phyloP scores from a whole-genome alignment of 2,113 vertebrate genomes.

The Antechinus stuartii region DNA sequence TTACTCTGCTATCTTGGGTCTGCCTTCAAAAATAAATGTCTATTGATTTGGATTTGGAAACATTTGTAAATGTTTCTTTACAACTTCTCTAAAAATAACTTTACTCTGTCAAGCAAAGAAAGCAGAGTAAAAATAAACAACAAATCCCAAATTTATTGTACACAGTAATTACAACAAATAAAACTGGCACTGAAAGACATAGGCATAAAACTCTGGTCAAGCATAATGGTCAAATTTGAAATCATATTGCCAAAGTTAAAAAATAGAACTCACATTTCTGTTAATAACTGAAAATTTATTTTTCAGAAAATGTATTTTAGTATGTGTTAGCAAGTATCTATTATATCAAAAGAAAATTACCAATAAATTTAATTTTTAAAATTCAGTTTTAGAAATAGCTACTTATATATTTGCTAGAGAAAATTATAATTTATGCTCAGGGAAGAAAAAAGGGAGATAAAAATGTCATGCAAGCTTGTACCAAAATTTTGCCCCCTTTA shows the following conservation, averaged over 20 bases:
- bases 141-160: no score
- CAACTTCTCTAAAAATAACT: neutral
- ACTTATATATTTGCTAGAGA: neutral
- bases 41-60: neutral
- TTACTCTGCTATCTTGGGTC: neutral
- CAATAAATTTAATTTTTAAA: neutral
- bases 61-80: neutral
- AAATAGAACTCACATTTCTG: no score
- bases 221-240: no score
- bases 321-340: no score
- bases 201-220: no score
- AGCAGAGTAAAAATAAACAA: neutral
- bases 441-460: neutral
- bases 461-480: neutral
- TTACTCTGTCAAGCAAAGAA: neutral
- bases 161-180: no score
- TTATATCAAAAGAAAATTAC: neutral
- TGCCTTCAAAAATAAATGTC: neutral
- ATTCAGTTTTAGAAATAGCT: neutral
- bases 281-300: no score
- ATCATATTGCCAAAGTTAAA: no score
- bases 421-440: neutral
- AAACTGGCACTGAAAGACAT: no score
- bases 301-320: no score
- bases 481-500: neutral